Evolutionary conservation across 2,888 invertebrate genomes (phyloP), one percentile per base, ranked within the genome.

Genomic region (Ichneumoninae sp.): DNA sequence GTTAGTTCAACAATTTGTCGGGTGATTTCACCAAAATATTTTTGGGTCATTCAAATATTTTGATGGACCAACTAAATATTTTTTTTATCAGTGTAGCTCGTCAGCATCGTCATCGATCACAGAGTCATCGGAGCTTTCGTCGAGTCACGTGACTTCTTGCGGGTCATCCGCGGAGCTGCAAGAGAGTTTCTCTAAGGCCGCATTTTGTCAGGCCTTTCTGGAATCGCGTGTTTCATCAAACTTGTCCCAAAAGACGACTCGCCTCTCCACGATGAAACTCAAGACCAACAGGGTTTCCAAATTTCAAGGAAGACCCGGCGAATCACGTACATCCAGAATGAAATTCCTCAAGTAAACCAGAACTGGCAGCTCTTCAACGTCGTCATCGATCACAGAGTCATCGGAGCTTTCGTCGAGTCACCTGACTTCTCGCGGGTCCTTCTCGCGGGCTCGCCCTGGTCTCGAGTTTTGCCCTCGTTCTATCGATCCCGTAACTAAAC

Each of bases 401-500:
- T 81, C 60, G 52, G 66, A 73, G 68, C 66, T 81, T 77, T 81
- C 81, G 73, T 77, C 83, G 77, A 83, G 80, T 83, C 63, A 44
- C 63, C 54, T 69, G 73, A 77, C 76, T 81, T 73, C 65, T 78
- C 54, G 47, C 80, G 63, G 69, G 68, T 52, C 47, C 70, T 26
- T 52, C 13, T 8, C 13, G 26, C 8, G 57, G 70, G 40, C 10
- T 40, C 40, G 1, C 40, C 8, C 8, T 8, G 36, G 63, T 33
- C 19, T 6, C n/a, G n/a, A 57, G 33, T 44, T 40, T 40, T 36
- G 65, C 76, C 33, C 19, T 70, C 50, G 75, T 78, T 82, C 66
- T 87, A 87, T 86, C 84, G 86, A 88, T 84, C 86, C 78, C 69
- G 70, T 80, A 83, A 70, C 77, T 16, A 70, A 81, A 83, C 79